phyloP scores from a whole-genome alignment of 1,140 invertebrate species.

The Formica exsecta region DNA sequence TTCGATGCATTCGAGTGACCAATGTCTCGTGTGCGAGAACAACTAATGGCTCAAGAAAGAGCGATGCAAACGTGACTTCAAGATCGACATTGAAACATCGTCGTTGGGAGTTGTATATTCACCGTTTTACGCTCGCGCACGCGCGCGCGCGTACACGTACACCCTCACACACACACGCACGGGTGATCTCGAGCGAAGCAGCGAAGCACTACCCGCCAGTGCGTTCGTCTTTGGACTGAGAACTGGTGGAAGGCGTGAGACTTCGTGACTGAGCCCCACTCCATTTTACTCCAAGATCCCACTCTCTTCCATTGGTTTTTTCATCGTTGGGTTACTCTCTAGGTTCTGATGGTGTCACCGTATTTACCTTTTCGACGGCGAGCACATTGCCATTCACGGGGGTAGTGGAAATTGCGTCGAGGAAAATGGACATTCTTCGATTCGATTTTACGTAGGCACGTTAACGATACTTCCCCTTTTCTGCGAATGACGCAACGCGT shows the following conservation, averaged over 20 bases:
- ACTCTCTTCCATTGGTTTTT: slow-evolving; percentile 30
- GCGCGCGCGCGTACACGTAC: neutral
- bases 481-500: slow-evolving; percentile 41
- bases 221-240: slow-evolving; percentile 71
- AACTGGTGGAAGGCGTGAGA: slow-evolving; percentile 72
- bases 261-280: slow-evolving; percentile 67
- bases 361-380: slow-evolving; percentile 73
- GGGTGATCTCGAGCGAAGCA: slow-evolving; percentile 30
- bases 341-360: slow-evolving; percentile 55
- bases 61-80: slow-evolving; percentile 2
- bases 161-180: slow-evolving; percentile 31
- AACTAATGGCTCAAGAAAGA: neutral
- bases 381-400: slow-evolving; percentile 58
- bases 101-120: neutral
- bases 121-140: neutral
- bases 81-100: slow-evolving; percentile 3
- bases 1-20: too few relatives aligned
- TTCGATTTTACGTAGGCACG: slow-evolving; percentile 60
- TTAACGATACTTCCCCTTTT: slow-evolving; percentile 61
- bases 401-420: slow-evolving; percentile 62
- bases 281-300: slow-evolving; percentile 52
- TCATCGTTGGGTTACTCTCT: slow-evolving; percentile 65
- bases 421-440: slow-evolving; percentile 64
- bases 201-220: slow-evolving; percentile 47
- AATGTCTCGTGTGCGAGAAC: neutral